Evolutionary conservation across 2,113 vertebrate genomes (phyloP).

Genomic region (Lepisosteus osseus): DNA sequence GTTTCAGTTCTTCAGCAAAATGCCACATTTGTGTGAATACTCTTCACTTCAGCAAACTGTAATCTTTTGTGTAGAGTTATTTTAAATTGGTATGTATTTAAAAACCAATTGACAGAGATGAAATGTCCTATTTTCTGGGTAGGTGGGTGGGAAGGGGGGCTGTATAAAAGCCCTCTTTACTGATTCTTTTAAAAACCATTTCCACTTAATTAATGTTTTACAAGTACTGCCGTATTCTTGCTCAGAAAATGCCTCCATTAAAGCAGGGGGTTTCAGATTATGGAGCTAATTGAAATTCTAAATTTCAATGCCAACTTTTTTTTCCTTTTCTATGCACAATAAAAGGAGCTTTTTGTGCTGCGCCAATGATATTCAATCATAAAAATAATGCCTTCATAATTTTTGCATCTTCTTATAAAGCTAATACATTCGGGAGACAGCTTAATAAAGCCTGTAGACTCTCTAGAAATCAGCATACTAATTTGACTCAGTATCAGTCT

Average conservation of each 20-base stretch:
- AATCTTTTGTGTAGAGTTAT: constrained; percentile 44
- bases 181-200: constrained; percentile 58
- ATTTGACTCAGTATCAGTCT: constrained; percentile 28
- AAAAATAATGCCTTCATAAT: constrained; percentile 65
- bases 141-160: constrained; percentile 42
- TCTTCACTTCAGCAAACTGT: constrained; percentile 46
- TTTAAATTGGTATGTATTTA: constrained; percentile 49
- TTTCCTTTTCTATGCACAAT: constrained; percentile 50
- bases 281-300: constrained; percentile 71
- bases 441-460: constrained; percentile 69
- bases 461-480: constrained; percentile 41
- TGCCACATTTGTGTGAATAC: constrained; percentile 53
- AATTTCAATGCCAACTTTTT: constrained; percentile 65
- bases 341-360: constrained; percentile 58
- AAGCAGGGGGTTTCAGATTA: constrained; percentile 70
- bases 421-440: constrained; percentile 66
- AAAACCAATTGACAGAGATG: constrained; percentile 48
- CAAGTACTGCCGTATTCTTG: constrained; percentile 69
- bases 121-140: constrained; percentile 33
- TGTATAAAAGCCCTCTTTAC: constrained; percentile 61
- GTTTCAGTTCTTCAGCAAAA: constrained; percentile 67
- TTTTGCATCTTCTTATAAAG: constrained; percentile 58
- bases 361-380: constrained; percentile 69
- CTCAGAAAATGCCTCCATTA: constrained; percentile 61
- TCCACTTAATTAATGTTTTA: constrained; percentile 70